Conservation (phyloP, 2,888 invertebrate genomes). For the Macrosoma leucophasiata region DNA sequence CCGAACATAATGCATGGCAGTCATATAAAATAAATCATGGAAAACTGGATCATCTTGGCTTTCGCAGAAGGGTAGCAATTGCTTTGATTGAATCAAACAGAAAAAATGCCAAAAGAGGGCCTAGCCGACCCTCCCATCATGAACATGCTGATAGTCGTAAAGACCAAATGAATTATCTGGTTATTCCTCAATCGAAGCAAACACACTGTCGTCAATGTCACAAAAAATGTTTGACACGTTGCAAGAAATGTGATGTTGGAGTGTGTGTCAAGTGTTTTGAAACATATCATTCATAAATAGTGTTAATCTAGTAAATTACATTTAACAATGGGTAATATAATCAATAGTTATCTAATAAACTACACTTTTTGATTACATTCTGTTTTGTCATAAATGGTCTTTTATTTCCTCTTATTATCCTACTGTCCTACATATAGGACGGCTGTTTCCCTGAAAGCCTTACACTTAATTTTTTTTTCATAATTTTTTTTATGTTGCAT, state of each 20-base stretch:
- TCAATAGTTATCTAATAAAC: constrained; percentile 26
- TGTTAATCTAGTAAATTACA: constrained; percentile 22
- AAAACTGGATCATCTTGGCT: constrained; percentile 21
- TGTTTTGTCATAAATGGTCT: constrained; percentile 16
- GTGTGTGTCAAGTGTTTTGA: constrained; percentile 27
- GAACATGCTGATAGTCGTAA: constrained; percentile 23
- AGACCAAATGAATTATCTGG: constrained; percentile 11
- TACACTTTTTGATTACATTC: constrained; percentile 26
- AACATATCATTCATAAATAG: constrained; percentile 25
- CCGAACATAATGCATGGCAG: too few relatives aligned
- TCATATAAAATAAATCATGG: too few relatives aligned
- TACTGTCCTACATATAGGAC: constrained; percentile 9
- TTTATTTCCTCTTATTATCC: constrained; percentile 10
- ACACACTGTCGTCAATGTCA: constrained; percentile 21
- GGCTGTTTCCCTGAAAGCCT: too few relatives aligned
- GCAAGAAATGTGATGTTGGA: constrained; percentile 27
- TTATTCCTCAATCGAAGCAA: constrained; percentile 8
- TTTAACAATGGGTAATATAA: constrained; percentile 22
- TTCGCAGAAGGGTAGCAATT: constrained; percentile 20
- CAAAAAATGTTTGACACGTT: constrained; percentile 28
- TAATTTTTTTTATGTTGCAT: too few relatives aligned
- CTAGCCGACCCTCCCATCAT: constrained; percentile 10
- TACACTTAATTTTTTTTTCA: constrained; percentile 7
- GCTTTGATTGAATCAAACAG: constrained; percentile 8
- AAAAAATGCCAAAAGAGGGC: constrained; percentile 8